Percentiles rank a stretch among this genome's conserved stretches.
Conservation (phyloP, 2,888 invertebrate genomes). For the Anaspis maculata region DNA sequence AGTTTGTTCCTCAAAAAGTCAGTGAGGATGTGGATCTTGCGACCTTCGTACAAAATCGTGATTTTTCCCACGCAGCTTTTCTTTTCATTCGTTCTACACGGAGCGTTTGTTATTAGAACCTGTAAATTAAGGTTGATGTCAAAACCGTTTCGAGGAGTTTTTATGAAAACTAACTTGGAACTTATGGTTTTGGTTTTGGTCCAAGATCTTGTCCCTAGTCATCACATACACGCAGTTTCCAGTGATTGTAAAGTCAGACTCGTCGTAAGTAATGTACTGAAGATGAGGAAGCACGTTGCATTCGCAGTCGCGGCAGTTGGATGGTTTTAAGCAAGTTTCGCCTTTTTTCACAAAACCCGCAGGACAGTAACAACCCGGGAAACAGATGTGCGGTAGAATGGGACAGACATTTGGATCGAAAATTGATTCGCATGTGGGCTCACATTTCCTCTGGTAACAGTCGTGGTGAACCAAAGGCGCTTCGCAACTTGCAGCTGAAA, state of each 20-base stretch:
- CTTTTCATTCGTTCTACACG: constrained; percentile 51
- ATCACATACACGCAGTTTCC: constrained; percentile 81
- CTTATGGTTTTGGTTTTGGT: constrained; percentile 45
- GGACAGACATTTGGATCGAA: constrained; percentile 54
- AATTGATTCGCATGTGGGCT: constrained; percentile 62
- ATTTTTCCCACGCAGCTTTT: constrained; percentile 60
- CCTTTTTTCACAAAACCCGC: constrained; percentile 62
- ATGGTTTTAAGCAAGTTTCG: constrained; percentile 59
- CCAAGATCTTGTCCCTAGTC: constrained; percentile 51
- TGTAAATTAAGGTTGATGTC: constrained; percentile 44
- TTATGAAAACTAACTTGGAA: constrained; percentile 48
- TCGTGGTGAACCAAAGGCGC: constrained; percentile 72
- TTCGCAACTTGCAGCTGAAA: constrained; percentile 59
- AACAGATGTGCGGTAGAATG: constrained; percentile 57
- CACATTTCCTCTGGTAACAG: constrained; percentile 72
- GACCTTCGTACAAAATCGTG: constrained; percentile 57
- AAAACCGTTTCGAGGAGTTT: constrained; percentile 1
- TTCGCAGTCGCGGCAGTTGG: constrained; percentile 69
- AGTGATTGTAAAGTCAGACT: constrained; percentile 67
- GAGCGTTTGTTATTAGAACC: constrained; percentile 63
- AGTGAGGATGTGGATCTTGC: constrained; percentile 42
- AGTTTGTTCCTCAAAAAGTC: constrained; percentile 27
- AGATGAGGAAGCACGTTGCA: constrained; percentile 67
- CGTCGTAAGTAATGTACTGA: constrained; percentile 77
- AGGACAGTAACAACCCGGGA: constrained; percentile 80